A percentile compares a stretch with the other conserved stretches of the same genome.
Conservation (phyloP, 2,113 vertebrate species). For the Steatornis caripensis region DNA sequence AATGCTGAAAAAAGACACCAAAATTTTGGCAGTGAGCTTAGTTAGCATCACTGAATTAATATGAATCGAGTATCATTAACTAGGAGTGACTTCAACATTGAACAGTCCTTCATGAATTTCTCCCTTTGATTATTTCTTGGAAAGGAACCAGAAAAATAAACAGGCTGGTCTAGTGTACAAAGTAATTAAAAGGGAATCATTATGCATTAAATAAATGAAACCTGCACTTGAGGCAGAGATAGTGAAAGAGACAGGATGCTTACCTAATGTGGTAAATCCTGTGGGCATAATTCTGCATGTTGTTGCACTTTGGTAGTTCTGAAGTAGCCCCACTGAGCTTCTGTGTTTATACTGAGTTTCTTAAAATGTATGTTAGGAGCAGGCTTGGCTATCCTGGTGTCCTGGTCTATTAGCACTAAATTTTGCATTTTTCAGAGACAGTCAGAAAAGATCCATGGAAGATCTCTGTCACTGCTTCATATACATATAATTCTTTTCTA, state of each 20-base stretch:
- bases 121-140: not conserved
- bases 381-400: not conserved
- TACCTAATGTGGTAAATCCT: not conserved
- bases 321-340: not conserved
- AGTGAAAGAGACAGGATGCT: not conserved
- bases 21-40: not conserved
- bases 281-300: not conserved
- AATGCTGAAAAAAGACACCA: not conserved
- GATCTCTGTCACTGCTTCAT: not conserved
- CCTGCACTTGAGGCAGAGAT: not conserved
- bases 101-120: not conserved
- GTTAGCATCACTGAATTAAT: not conserved
- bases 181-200: not conserved
- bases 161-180: not conserved
- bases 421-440: not conserved
- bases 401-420: not conserved
- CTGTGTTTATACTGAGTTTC: not conserved
- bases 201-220: constrained; percentile 6
- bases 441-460: not conserved
- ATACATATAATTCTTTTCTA: not conserved
- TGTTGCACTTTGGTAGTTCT: not conserved
- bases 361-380: not conserved
- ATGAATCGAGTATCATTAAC: not conserved
- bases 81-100: not conserved
- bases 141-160: not conserved